Conservation (phyloP, 2,113 vertebrate species). For the Platichthys flesus region DNA sequence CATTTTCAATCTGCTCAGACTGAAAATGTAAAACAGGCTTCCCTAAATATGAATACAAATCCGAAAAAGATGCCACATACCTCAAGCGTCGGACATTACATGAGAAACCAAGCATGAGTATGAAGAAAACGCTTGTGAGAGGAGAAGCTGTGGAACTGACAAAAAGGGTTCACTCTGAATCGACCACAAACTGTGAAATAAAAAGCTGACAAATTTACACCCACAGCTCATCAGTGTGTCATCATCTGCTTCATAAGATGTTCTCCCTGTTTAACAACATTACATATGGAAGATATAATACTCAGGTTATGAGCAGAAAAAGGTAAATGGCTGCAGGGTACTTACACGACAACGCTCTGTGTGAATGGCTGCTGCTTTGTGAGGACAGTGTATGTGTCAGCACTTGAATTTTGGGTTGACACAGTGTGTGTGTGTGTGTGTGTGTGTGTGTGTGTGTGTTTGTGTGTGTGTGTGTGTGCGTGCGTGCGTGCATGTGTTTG, state of each 20-base stretch:
- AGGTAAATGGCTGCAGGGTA: slow-evolving; percentile 22
- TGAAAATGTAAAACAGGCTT: no score
- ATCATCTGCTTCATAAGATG: neutral
- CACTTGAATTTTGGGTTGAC: slow-evolving; percentile 39
- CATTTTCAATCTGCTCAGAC: no score
- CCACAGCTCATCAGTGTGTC: neutral
- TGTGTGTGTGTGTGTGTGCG: slow-evolving; percentile 24
- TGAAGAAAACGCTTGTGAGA: neutral
- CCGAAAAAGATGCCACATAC: neutral
- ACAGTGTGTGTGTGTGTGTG: no score
- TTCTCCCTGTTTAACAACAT: neutral
- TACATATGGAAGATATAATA: neutral
- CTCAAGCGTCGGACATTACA: neutral
- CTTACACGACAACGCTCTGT: slow-evolving; percentile 53
- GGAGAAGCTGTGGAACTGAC: neutral
- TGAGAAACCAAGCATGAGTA: neutral
- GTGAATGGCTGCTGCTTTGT: slow-evolving; percentile 41
- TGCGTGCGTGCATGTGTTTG: slow-evolving; percentile 29
- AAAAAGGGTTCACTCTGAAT: neutral
- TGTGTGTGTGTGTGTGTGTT: no score
- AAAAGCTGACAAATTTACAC: slow-evolving; percentile 8
- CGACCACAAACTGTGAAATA: neutral
- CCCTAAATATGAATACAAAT: neutral
- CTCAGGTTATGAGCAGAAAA: slow-evolving; percentile 21
- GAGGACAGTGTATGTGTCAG: slow-evolving; percentile 26